Evolutionary conservation across 2,113 vertebrate genomes (phyloP), one percentile per base, ranked within the genome.

Genomic region (Urocitellus parryii): DNA sequence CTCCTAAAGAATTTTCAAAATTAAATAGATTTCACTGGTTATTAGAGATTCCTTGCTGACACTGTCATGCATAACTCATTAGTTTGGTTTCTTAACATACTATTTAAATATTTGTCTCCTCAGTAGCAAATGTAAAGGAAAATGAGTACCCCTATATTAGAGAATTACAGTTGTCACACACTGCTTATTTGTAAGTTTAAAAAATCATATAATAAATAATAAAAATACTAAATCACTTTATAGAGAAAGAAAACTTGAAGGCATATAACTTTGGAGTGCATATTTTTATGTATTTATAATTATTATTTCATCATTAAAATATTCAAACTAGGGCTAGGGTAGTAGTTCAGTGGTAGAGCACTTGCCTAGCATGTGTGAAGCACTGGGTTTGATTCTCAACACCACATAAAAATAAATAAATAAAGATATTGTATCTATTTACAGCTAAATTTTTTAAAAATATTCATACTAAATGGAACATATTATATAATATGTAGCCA

Each of bases 221-320:
- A 63, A 45, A 39, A 20, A 77, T 65, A 32, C 0, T 4, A 76
- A 76, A 74, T n/a, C 16, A 56, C n/a, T 91, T 80, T 68, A 42
- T 74, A 63, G 76, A 29, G 22, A 45, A 65, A 83, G 32, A 58
- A 1, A 91, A 27, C 78, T 90, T 51, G 32, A 97, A 29, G 77
- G 61, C 25, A n/a, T 61, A 22, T 76, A 48, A 25, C 53, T 76
- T 92, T 76, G 32, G 77, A 77, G 25, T 72, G 48, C 32, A 14
- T 80, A 76, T 89, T 53, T 34, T 85, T 92, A 45, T 25, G 51
- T 85, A 65, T 85, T 80, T 76, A 34, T 25, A 87, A 72, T 78
- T 37, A 70, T 42, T 8, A 91, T 84, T 74, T 91, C 14, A 85
- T 56, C 56, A 48, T 79, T 68, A 94, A 24, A 20, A 84, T 37